Evolutionary conservation across 2,113 vertebrate species (phyloP).

Genomic region (Vulpes ferrilata): DNA sequence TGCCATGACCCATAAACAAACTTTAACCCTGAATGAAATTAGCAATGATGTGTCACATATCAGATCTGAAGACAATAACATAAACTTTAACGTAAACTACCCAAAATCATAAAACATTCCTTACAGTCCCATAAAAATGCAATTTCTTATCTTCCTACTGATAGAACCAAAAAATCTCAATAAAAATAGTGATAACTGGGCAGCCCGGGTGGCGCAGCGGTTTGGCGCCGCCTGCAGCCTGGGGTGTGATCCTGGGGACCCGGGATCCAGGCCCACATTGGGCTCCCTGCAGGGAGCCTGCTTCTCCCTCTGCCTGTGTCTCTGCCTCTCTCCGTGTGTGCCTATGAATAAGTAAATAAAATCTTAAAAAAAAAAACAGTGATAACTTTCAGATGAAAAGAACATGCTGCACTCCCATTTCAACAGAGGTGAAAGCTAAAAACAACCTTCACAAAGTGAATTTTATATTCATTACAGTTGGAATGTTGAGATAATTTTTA

Average conservation of each 20-base stretch:
- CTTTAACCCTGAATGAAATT: background rate
- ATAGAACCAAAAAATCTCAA: background rate
- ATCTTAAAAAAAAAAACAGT: background rate
- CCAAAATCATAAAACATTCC: background rate
- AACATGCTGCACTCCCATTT: background rate
- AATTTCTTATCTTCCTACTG: background rate
- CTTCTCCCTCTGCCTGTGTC: too few species aligned
- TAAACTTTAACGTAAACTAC: background rate
- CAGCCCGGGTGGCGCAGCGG: too few species aligned
- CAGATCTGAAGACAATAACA: background rate
- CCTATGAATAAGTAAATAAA: too few species aligned
- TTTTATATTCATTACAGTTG: background rate
- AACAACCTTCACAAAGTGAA: slow-evolving; percentile 26
- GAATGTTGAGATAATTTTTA: background rate
- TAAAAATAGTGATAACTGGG: background rate
- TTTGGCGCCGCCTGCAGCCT: too few species aligned
- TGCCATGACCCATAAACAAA: background rate
- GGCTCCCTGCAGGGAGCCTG: too few species aligned
- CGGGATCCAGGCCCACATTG: too few species aligned
- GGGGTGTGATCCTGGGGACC: too few species aligned
- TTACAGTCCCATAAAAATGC: background rate
- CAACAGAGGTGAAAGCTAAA: slow-evolving; percentile 11
- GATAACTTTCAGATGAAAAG: background rate
- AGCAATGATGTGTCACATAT: background rate
- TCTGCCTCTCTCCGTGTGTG: too few species aligned